Conservation (phyloP, 2,888 invertebrate genomes). For the Napeogenes inachia region DNA sequence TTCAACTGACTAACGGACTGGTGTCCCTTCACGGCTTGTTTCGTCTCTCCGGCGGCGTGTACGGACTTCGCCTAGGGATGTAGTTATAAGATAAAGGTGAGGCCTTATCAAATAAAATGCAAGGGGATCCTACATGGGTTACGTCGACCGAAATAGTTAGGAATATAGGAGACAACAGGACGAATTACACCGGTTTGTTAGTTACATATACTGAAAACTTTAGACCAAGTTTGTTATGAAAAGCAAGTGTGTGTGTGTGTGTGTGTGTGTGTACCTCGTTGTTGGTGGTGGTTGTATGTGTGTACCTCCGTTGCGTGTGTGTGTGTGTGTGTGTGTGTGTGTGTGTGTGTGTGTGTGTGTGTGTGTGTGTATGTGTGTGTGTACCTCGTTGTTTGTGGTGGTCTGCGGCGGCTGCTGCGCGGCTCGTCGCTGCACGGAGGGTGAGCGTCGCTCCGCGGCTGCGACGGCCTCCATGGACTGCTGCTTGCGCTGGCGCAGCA, state of each 20-base stretch:
- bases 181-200: no score
- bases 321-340: no score
- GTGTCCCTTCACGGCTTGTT: constrained; percentile 55
- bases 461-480: constrained; percentile 58
- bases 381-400: constrained; percentile 66
- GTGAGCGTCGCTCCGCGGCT: constrained; percentile 65
- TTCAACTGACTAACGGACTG: constrained; percentile 66
- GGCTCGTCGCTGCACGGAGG: constrained; percentile 67
- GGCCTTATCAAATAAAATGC: no score
- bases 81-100: not conserved
- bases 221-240: not conserved
- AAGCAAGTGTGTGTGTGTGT: constrained; percentile 4
- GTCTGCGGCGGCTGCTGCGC: constrained; percentile 61
- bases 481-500: constrained; percentile 93
- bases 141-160: not conserved
- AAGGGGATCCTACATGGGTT: not conserved
- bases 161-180: not conserved
- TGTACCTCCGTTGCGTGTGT: no score
- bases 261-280: constrained; percentile 6
- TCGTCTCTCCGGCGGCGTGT: constrained; percentile 39
- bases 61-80: constrained; percentile 26
- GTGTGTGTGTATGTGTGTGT: constrained; percentile 22
- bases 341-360: no score
- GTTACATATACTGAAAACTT: not conserved
- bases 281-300: constrained; percentile 10